phyloP scores from a whole-genome alignment of 2,797 vertebrate species.

The Sparus aurata region DNA sequence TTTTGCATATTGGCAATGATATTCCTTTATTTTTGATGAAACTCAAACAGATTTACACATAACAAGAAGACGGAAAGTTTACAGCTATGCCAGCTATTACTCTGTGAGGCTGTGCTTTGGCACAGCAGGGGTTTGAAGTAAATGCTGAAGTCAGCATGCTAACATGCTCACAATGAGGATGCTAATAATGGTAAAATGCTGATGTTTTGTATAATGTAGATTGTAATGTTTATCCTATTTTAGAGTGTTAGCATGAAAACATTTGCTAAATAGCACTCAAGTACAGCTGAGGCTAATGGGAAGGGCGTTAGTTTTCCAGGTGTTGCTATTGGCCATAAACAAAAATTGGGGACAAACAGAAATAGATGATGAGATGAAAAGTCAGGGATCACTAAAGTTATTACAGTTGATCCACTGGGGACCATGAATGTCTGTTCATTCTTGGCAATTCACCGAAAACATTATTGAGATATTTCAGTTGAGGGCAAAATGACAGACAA shows the following conservation, averaged over 20 bases:
- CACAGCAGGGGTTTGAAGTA: background rate
- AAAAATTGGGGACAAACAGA: background rate
- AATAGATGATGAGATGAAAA: background rate
- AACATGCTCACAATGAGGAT: background rate
- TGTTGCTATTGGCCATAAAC: background rate
- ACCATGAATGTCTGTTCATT: background rate
- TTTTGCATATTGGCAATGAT: background rate
- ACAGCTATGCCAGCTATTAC: background rate
- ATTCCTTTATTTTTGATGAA: slow-evolving; percentile 1
- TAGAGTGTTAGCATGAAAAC: background rate
- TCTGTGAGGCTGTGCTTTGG: background rate
- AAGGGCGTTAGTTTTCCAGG: background rate
- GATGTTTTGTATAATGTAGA: background rate
- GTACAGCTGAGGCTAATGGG: too few relatives aligned
- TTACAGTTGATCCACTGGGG: background rate
- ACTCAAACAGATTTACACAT: background rate
- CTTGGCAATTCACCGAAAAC: background rate
- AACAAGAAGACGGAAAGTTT: background rate
- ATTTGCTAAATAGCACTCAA: background rate
- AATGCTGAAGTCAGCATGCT: background rate
- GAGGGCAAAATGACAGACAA: background rate
- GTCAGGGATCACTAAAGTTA: background rate
- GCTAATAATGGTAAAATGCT: background rate
- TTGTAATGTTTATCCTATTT: background rate
- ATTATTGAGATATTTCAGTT: background rate